Conservation (phyloP, 2,888 invertebrate genomes). For the Sceliomorpha sp. region DNA sequence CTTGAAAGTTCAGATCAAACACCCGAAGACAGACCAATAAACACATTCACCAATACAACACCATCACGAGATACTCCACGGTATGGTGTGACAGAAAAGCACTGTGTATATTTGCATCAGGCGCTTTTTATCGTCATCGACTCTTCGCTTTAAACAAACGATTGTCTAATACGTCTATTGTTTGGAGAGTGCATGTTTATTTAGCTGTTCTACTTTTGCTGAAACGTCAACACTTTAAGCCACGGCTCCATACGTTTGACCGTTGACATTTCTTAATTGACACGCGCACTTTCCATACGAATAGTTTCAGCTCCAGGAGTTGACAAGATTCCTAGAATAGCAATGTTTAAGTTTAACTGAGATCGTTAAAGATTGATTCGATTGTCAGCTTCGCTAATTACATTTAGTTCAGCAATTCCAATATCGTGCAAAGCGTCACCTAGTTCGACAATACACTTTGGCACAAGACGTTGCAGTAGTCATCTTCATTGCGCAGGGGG, state of each 20-base stretch:
- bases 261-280: no score
- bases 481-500: conserved; percentile 79
- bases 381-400: conserved; percentile 43
- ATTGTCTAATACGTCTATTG: neutral
- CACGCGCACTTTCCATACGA: no score
- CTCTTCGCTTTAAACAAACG: conserved; percentile 16
- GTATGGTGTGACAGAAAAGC: conserved; percentile 65
- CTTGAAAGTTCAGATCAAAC: conserved; percentile 79
- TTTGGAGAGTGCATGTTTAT: no score
- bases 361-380: no score
- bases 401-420: conserved; percentile 42
- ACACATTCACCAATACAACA: conserved; percentile 76
- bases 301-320: no score
- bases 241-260: no score
- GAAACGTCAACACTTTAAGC: no score
- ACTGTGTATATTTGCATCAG: conserved; percentile 49
- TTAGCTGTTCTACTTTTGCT: no score
- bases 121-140: conserved; percentile 48
- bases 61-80: conserved; percentile 76
- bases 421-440: conserved; percentile 9
- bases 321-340: neutral
- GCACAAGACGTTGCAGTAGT: conserved; percentile 17
- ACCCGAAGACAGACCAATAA: conserved; percentile 78
- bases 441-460: conserved; percentile 1
- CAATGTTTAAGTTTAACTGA: neutral